phyloP scores from a whole-genome alignment of 2,888 invertebrate genomes.

The Mystacides longicornis region DNA sequence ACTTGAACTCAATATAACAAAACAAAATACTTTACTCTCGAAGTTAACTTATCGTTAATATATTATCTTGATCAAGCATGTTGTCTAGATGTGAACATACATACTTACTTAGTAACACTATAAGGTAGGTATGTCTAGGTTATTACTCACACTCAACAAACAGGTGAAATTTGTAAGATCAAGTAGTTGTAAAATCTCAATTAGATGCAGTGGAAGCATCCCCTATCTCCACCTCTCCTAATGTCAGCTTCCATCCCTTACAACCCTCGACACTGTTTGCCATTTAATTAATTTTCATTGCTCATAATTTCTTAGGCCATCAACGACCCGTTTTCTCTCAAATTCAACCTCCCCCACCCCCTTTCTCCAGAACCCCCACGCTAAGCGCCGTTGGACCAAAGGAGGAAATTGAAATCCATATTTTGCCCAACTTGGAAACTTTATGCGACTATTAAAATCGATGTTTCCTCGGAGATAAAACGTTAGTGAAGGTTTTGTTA shows the following conservation, averaged over 20 bases:
- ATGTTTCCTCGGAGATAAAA: not conserved
- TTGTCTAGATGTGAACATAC: too few species aligned
- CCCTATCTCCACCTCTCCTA: not conserved
- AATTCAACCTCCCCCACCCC: not conserved
- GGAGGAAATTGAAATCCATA: slow-evolving; percentile 2
- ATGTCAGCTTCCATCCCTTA: not conserved
- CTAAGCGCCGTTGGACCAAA: not conserved
- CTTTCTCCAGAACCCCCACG: not conserved
- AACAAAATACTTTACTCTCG: too few species aligned
- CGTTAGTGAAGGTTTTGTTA: not conserved
- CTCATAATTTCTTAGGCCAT: slow-evolving; percentile 2
- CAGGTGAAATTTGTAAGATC: not conserved
- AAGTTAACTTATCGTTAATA: too few species aligned
- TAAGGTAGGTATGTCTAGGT: too few species aligned
- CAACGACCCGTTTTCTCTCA: not conserved
- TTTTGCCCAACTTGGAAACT: slow-evolving; percentile 2
- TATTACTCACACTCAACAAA: too few species aligned
- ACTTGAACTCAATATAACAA: too few species aligned
- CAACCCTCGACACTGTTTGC: not conserved
- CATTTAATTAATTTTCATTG: slow-evolving; percentile 1
- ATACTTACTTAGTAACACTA: too few species aligned
- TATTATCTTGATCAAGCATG: too few species aligned
- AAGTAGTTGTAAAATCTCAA: slow-evolving; percentile 1
- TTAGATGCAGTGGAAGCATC: not conserved
- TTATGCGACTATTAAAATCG: slow-evolving; percentile 2